phyloP scores from a whole-genome alignment of 2,113 vertebrate species.

The Perccottus glenii region DNA sequence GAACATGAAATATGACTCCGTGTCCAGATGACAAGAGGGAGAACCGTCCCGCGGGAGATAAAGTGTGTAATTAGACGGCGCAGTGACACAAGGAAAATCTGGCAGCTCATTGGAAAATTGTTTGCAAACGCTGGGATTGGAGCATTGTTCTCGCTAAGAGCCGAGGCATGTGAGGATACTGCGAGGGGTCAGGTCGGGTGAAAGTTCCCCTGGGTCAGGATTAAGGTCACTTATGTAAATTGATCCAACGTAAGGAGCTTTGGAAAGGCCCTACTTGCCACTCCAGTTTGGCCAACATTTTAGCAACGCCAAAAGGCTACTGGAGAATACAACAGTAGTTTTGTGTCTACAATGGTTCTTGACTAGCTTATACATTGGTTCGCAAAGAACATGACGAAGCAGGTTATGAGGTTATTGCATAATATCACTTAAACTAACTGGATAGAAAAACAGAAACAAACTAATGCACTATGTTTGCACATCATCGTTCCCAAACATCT shows the following conservation, averaged over 20 bases:
- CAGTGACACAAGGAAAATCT: not conserved
- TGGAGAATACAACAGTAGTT: too few relatives aligned
- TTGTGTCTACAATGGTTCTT: too few relatives aligned
- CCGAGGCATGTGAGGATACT: not conserved
- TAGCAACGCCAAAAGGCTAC: not conserved
- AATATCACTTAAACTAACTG: too few relatives aligned
- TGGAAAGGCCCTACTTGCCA: not conserved
- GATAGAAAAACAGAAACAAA: too few relatives aligned
- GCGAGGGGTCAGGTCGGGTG: slow-evolving; percentile 26
- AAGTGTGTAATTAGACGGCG: not conserved
- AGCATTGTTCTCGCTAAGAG: not conserved
- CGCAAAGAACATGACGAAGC: too few relatives aligned
- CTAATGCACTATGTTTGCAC: too few relatives aligned
- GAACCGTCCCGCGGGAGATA: not conserved
- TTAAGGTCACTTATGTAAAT: slow-evolving; percentile 18
- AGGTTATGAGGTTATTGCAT: too few relatives aligned
- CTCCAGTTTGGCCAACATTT: not conserved
- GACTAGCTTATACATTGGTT: too few relatives aligned
- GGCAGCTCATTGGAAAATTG: not conserved
- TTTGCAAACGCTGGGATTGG: not conserved
- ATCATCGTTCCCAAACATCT: too few relatives aligned
- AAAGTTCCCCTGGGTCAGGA: slow-evolving; percentile 28
- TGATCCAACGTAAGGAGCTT: not conserved
- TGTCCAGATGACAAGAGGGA: not conserved
- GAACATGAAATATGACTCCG: slow-evolving; percentile 4